These are phyloP conservation scores for Lasiommata megera DNA, from an alignment of 2,888 invertebrate genomes.

Conservation along the genomic window DNA sequence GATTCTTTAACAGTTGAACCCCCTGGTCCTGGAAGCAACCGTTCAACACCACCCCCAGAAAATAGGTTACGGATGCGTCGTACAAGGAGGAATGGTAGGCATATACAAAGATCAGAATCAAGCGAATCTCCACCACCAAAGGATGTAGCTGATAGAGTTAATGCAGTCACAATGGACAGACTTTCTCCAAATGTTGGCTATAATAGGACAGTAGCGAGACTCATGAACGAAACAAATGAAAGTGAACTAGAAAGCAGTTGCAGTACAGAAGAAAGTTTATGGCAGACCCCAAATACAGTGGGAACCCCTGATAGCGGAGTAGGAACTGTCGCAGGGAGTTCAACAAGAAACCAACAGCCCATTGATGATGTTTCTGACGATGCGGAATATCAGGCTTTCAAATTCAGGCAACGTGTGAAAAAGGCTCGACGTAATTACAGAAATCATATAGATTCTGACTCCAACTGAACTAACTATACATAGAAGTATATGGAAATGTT, in stretches of 20 bases:
- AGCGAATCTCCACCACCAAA: conserved; percentile 69
- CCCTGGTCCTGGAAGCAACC: conserved; percentile 46
- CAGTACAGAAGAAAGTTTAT: conserved; percentile 62
- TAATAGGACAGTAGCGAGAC: conserved; percentile 63
- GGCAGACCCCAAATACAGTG: conserved; percentile 46
- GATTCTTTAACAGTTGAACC: conserved; percentile 60
- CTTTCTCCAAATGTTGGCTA: conserved; percentile 50
- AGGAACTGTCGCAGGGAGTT: conserved; percentile 59
- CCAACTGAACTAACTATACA: conserved; percentile 70
- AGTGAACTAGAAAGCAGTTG: conserved; percentile 76
- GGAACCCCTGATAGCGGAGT: conserved; percentile 65
- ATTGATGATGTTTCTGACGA: conserved; percentile 66
- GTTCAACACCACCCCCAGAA: conserved; percentile 48
- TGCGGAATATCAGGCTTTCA: conserved; percentile 73
- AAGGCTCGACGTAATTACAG: conserved; percentile 83
- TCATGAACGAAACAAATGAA: conserved; percentile 76
- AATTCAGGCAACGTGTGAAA: conserved; percentile 82
- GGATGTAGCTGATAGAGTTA: conserved; percentile 44
- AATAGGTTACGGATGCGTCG: conserved; percentile 49
- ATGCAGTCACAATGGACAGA: conserved; percentile 43
- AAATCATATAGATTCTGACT: conserved; percentile 85
- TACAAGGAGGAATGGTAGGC: conserved; percentile 53
- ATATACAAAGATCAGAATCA: conserved; percentile 60
- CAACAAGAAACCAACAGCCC: conserved; percentile 49
- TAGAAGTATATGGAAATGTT: conserved; percentile 20